Conservation (phyloP, 1,140 invertebrate species). For the Galendromus occidentalis region DNA sequence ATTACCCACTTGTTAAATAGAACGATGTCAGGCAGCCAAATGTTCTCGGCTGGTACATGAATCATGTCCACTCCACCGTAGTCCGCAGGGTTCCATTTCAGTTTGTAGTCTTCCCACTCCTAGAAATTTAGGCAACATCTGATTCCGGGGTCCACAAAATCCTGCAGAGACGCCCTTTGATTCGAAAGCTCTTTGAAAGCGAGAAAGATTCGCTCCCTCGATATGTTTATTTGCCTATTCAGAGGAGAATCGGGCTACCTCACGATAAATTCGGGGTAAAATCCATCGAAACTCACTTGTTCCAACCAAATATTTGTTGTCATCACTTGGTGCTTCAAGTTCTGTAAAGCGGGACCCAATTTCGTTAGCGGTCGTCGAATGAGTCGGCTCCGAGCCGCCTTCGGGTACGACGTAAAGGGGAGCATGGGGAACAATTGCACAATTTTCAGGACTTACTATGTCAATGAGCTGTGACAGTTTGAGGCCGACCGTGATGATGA, state of each 20-base stretch:
- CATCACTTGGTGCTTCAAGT: slow-evolving; percentile 42
- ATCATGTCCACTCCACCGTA: slow-evolving; percentile 86
- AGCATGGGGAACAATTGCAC: no score
- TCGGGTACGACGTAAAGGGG: no score
- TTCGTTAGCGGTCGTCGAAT: no score
- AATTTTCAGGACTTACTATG: slow-evolving; percentile 29
- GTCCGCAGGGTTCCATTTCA: slow-evolving; percentile 80
- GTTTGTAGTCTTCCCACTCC: slow-evolving; percentile 94
- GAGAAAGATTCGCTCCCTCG: not conserved
- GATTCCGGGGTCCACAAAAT: not conserved
- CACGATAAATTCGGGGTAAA: not conserved
- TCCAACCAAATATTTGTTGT: slow-evolving; percentile 41
- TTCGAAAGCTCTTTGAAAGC: not conserved
- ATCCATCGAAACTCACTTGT: slow-evolving; percentile 26
- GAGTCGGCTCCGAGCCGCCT: no score
- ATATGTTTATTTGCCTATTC: not conserved
- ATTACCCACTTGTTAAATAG: slow-evolving; percentile 70
- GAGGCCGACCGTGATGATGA: slow-evolving; percentile 33
- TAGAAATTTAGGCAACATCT: slow-evolving; percentile 25
- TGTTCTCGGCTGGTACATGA: slow-evolving; percentile 75
- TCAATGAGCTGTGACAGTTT: slow-evolving; percentile 36
- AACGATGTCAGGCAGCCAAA: slow-evolving; percentile 85
- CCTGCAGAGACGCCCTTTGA: slow-evolving; percentile 5
- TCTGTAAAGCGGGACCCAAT: no score
- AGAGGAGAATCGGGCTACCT: not conserved